phyloP scores from a whole-genome alignment of 2,888 invertebrate genomes.

The Metallyticus violacea region DNA sequence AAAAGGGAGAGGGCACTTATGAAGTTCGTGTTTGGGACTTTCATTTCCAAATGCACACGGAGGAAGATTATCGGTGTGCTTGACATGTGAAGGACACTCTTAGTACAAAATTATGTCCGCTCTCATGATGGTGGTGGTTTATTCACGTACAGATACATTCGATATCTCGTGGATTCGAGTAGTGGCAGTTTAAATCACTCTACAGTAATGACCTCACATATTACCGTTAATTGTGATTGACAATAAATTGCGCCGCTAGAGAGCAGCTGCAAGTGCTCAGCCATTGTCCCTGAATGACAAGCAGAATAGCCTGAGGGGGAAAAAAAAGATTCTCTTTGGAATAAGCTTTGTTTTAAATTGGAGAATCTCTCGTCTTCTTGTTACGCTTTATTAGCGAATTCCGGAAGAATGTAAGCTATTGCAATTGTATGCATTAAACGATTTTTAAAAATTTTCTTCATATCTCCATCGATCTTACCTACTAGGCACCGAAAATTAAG shows the following conservation, averaged over 20 bases:
- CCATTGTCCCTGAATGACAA: not conserved
- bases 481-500: no score
- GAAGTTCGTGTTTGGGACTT: not conserved
- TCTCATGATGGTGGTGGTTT: not conserved
- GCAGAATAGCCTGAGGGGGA: not conserved
- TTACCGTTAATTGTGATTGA: not conserved
- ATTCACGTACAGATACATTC: not conserved
- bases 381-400: no score
- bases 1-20: not conserved
- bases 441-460: no score
- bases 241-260: not conserved
- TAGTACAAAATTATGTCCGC: not conserved
- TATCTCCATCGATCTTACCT: no score
- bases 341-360: no score
- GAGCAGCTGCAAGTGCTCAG: not conserved
- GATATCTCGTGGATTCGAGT: not conserved
- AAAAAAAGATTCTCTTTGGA: not conserved
- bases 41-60: not conserved
- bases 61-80: no score
- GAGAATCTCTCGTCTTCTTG: no score
- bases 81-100: not conserved
- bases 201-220: not conserved
- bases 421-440: no score
- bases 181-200: not conserved
- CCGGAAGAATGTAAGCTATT: no score